phyloP scores from a whole-genome alignment of 2,888 invertebrate species.

The Lutraria lutraria region DNA sequence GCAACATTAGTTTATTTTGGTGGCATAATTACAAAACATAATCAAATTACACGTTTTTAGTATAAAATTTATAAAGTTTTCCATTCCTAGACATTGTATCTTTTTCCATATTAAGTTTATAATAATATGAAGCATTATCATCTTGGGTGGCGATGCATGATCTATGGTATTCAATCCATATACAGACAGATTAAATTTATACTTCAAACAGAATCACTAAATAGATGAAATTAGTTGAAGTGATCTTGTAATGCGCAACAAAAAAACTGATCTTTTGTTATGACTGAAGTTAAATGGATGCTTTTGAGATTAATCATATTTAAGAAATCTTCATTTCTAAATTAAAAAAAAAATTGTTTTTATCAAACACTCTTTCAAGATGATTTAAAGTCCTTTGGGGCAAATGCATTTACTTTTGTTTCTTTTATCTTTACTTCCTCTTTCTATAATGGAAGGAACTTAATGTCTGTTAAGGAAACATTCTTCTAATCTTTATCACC shows the following conservation, averaged over 20 bases:
- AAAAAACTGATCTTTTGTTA: slow-evolving; percentile 34
- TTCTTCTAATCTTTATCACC: neutral
- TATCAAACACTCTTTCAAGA: neutral
- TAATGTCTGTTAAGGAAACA: neutral
- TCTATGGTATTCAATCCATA: slow-evolving; percentile 23
- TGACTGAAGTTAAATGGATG: slow-evolving; percentile 6
- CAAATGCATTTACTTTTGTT: slow-evolving; percentile 8
- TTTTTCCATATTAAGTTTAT: slow-evolving; percentile 18
- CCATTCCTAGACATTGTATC: neutral
- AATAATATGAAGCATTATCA: slow-evolving; percentile 28
- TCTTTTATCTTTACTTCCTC: neutral
- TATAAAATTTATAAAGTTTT: slow-evolving; percentile 4
- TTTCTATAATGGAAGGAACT: neutral
- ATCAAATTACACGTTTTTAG: neutral
- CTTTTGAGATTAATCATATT: slow-evolving; percentile 10
- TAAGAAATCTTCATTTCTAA: slow-evolving; percentile 3
- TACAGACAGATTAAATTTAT: slow-evolving; percentile 41
- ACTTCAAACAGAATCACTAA: slow-evolving; percentile 40
- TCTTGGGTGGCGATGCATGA: slow-evolving; percentile 31
- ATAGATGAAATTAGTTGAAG: slow-evolving; percentile 39
- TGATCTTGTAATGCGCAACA: slow-evolving; percentile 28
- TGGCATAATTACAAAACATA: neutral
- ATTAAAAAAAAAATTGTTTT: neutral
- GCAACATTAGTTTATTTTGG: neutral
- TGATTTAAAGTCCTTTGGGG: slow-evolving; percentile 18